Base-by-base conservation (phyloP, 2,888 invertebrate species). In the Meandrusa payeni region DNA sequence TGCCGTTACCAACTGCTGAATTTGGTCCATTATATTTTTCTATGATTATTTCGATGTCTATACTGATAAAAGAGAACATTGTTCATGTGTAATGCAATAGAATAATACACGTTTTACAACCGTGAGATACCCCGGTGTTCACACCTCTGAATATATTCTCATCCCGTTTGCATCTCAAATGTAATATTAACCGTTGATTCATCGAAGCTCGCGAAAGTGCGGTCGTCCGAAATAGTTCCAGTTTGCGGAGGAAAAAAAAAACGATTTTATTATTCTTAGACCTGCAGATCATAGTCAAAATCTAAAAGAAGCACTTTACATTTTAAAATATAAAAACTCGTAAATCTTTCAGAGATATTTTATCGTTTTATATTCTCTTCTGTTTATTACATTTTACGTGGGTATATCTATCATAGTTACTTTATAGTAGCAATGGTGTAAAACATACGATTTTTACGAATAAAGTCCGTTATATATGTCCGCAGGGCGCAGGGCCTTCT, bases 171-270 rank as follows among this genome's bases (percentile, higher is more conserved):
- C 59, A 65, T 67, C 74, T 57, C 59, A 50, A 59, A 66, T 51
- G 60, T 69, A 70, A 69, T 70, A 79, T 75, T 79, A 85, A 70
- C 57, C 52, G 67, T 78, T 81, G 85, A 86, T 77, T 86, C 86
- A 86, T 69, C 61, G 58, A 54, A 53, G 59, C 60, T 52, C 56
- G 49, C 59, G 61, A 61, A 65, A 56, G 64, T 61, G 56, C 57
- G 63, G 55, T 60, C 66, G 64, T 71, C 69, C 56, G 61, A 76
- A 81, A 85, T 80, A 79, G 75, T 68, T 62, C 42, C 55, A 52
- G 45, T 56, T 79, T 78, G 79, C 82, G 81, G 81, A 80, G 79
- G 74, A 70, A 64, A 67, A 54, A 64, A 55, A 27, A 57, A n/a
- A n/a, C n/a, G 54, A 22, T 59, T 66, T 65, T 68, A 64, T 65